Base-by-base conservation (phyloP, 2,113 vertebrate genomes). In the Salvelinus sp. region DNA sequence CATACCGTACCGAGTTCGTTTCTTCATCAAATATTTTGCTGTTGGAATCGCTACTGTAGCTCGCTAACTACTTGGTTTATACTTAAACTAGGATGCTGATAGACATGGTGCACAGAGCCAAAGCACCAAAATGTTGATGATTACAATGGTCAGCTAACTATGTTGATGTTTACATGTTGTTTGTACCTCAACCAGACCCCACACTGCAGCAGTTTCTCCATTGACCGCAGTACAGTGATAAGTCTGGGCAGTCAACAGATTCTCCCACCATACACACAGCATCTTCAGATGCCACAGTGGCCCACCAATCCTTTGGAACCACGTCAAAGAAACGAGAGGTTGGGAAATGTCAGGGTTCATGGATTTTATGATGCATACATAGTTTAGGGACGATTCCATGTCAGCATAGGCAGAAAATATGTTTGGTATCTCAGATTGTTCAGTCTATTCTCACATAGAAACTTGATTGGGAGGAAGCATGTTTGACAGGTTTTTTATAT, bases 121-220 rank as follows among this genome's bases (percentile, higher is more conserved):
- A 50, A 14, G 3, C 48, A 14, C 48, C 48, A 50, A 1, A 50
- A 50, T 50, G 48, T 14, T 50, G 13, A 50, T 50, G 48, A 13
- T 50, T 33, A 33, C 13, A 33, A 33, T 33, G 33, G 33, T 33
- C 33, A 33, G 33, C 6, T 33, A 33, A 6, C 33, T 33, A 33
- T 33, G 33, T 33, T 33, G 33, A 33, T 33, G 4, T 33, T 33
- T 33, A 68, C 14, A 18, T 22, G 22, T 9, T 65, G 18, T 44
- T 69, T 69, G 38, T 69, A 30, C 38, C 28, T 33, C 62, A 67
- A 33, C 54, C 57, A 76, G 75, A 62, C 67, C 85, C 82, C 90
- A 87, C 87, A 79, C 22, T 87, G 82, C 85, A 88, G 84, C 85
- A 88, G 75, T 77, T 89, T 87, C 84, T 77, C 90, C 72, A 69